phyloP scores from a whole-genome alignment of 2,113 vertebrate species.

The Periophthalmus modestus region DNA sequence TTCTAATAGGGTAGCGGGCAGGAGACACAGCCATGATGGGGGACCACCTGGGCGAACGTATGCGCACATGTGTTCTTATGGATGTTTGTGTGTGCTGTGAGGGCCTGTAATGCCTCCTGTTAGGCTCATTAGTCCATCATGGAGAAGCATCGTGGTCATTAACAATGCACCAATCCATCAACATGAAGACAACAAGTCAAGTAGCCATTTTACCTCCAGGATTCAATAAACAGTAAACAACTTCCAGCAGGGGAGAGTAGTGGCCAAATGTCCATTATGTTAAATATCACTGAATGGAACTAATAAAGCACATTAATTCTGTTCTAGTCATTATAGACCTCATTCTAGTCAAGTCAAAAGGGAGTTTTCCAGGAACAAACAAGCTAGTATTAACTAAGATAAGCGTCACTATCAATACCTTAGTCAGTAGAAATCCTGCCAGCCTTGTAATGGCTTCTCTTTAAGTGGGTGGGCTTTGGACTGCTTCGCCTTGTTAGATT shows the following conservation, averaged over 20 bases:
- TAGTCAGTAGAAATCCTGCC: neutral
- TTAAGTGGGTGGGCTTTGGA: neutral
- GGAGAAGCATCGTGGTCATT: slow-evolving; percentile 44
- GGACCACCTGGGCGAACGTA: slow-evolving; percentile 55
- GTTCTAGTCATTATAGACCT: neutral
- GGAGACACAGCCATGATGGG: slow-evolving; percentile 36
- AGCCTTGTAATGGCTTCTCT: neutral
- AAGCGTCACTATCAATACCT: neutral
- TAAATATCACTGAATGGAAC: neutral
- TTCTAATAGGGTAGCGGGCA: slow-evolving; percentile 59
- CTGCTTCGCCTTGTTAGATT: neutral
- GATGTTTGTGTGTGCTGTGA: slow-evolving; percentile 31
- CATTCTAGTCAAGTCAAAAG: neutral
- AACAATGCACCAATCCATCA: slow-evolving; percentile 25
- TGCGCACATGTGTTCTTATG: slow-evolving; percentile 24
- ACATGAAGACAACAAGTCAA: slow-evolving; percentile 13
- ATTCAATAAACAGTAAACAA: neutral
- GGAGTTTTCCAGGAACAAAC: neutral
- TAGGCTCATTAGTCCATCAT: slow-evolving; percentile 44
- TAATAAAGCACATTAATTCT: neutral
- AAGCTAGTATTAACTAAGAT: neutral
- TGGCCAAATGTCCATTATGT: neutral
- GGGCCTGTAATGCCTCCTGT: slow-evolving; percentile 15
- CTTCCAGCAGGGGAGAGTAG: neutral
- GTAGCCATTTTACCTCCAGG: neutral